phyloP scores from a whole-genome alignment of 2,888 invertebrate genomes.

The Cheilosia pagana region DNA sequence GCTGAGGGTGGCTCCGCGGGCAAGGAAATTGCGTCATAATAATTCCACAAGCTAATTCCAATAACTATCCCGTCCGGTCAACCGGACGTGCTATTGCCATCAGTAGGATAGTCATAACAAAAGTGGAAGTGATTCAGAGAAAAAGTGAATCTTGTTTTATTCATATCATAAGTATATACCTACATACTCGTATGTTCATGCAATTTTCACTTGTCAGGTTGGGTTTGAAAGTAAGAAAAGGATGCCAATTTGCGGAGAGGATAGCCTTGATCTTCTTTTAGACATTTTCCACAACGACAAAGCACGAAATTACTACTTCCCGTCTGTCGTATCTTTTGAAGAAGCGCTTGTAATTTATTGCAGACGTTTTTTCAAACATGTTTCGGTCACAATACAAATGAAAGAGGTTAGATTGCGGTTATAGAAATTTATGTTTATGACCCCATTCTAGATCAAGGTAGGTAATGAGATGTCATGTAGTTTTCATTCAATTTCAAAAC shows the following conservation, averaged over 20 bases:
- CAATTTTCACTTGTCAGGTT: neutral
- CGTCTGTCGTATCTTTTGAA: neutral
- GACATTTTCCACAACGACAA: neutral
- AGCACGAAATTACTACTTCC: conserved; percentile 4
- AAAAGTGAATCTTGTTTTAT: conserved; percentile 27
- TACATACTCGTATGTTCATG: neutral
- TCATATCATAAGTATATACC: neutral
- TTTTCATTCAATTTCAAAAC: conserved; percentile 54
- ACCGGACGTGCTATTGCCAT: conserved; percentile 5
- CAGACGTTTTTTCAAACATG: conserved; percentile 1
- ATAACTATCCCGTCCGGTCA: neutral
- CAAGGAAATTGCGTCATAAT: conserved; percentile 31
- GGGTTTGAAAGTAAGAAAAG: neutral
- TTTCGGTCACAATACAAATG: conserved; percentile 17
- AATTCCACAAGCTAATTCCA: conserved; percentile 1
- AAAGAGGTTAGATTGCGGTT: conserved; percentile 40
- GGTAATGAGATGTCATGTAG: conserved; percentile 63
- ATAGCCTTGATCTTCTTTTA: neutral
- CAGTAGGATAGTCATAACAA: neutral
- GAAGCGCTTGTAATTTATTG: neutral
- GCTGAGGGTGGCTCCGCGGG: neutral
- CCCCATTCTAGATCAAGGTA: conserved; percentile 62
- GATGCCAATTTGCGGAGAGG: neutral
- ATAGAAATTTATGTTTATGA: conserved; percentile 35
- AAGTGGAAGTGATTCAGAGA: conserved; percentile 40